Base-by-base conservation (phyloP, 2,888 invertebrate species). In the Papilio protenor region DNA sequence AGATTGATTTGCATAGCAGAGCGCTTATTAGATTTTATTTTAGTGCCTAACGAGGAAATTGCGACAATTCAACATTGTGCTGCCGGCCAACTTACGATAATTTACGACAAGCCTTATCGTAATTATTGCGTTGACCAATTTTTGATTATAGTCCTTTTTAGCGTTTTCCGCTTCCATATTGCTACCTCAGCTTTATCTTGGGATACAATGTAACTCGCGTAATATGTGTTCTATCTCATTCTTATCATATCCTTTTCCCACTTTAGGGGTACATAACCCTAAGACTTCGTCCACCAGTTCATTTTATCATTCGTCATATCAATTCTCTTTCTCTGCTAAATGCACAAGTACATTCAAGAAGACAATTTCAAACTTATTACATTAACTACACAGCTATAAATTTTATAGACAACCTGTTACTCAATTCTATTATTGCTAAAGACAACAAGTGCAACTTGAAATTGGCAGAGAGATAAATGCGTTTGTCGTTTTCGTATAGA, bases 1-100 rank as follows among this genome's bases (percentile, higher is more conserved):
- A 78, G 86, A 89, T 89, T 88, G 90, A 91, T 91, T 90, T 90
- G 88, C 90, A 88, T 89, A 89, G 88, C 87, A 87, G 87, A 90
- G 86, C 85, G 85, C 84, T 90, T 91, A 91, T 90, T 88, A 87
- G 82, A 84, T 86, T 87, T 84, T 82, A 83, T 85, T 85, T 84
- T 79, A 82, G 79, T 83, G 75, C 71, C 78, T 80, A 79, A 79
- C 80, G 75, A 82, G 87, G 86, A 86, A 85, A 82, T 89, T 89
- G 85, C 86, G 85, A 87, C 86, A 90, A 83, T 85, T 80, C 84
- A 79, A 81, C 83, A 80, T 78, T 80, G 81, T 83, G 80, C 57
- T 59, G 57, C 57, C 57, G 57, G 76, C 78, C 80, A 77, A 76
- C 76, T 77, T 59, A 82, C 78, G 80, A 82, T 83, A 81, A 82